These are phyloP conservation scores for Channa striata DNA, from an alignment of 2,797 vertebrate species.

Conservation along the genomic window DNA sequence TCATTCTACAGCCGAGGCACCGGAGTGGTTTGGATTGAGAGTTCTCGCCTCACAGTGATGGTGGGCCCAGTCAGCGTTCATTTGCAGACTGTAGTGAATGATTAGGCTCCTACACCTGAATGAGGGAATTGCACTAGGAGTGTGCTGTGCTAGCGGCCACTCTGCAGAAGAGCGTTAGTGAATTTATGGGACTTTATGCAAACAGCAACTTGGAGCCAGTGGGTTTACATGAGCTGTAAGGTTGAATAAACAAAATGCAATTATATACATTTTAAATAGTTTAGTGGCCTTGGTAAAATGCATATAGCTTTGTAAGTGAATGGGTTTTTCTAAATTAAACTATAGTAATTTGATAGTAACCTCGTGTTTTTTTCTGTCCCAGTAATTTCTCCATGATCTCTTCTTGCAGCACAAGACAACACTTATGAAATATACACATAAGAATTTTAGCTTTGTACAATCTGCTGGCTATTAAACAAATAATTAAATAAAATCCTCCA, in stretches of 20 bases:
- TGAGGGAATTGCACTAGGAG: not conserved
- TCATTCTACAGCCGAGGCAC: not conserved
- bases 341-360: no score
- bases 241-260: constrained; percentile 1
- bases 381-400: no score
- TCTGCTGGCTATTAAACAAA: no score
- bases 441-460: no score
- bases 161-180: not conserved
- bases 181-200: constrained; percentile 2
- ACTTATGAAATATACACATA: no score
- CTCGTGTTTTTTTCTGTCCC: no score
- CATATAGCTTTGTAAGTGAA: no score
- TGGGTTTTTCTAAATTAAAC: no score
- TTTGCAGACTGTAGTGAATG: not conserved
- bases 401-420: no score
- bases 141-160: not conserved
- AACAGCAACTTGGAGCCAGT: not conserved
- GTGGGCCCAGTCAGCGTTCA: not conserved
- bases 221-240: not conserved
- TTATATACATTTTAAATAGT: not conserved
- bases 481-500: no score
- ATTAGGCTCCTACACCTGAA: not conserved
- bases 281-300: not conserved
- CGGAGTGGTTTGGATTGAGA: not conserved
- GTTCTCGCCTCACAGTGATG: not conserved